Base-by-base conservation (phyloP, 2,888 invertebrate genomes). In the Ferrisia virgata region DNA sequence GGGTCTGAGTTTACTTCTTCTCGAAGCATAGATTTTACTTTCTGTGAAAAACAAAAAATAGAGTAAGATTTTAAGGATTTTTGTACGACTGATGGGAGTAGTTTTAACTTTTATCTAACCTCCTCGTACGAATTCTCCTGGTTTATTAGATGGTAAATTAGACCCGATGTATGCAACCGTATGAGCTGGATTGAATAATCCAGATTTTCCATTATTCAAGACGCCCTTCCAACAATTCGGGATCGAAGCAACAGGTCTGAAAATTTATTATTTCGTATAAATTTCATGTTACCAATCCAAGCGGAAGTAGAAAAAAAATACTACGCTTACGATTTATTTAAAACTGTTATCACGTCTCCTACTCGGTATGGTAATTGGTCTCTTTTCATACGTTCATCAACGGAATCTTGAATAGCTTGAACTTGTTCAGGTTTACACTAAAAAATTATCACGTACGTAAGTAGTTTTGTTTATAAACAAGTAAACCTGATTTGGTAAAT, bases 401-500 rank as follows among this genome's bases (percentile, higher is more conserved):
- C 88, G 85, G 88, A 89, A 84, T 91, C 93, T 87, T 89, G 91
- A 53, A 95, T 93, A 0, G 97, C 94, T 89, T 96, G 95, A 4
- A 99, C 95, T 90, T 96, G 95, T 88, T 97, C 96, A 0, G 99
- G 98, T 88, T 95, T 93, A 87, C 95, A 93, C 91, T 91, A 87
- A 40, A n/a, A 88, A 88, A 64, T 64, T 11, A 64, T 64, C 64
- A 28, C 58, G 64, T 28, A n/a, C n/a, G n/a, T n/a, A n/a, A n/a
- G n/a, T n/a, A 22, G 1, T 9, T 6, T 53, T 22, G 53, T 53
- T 53, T 53, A 53, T 22, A 53, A 53, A 53, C 53, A 53, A n/a
- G 43, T n/a, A n/a, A n/a, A n/a, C 43, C 2, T 22, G 1, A 22
- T 53, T 53, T 53, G 22, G 18, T 53, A 53, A 53, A 53, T 53